phyloP scores from a whole-genome alignment of 2,888 invertebrate genomes.

The Erebia epiphron region DNA sequence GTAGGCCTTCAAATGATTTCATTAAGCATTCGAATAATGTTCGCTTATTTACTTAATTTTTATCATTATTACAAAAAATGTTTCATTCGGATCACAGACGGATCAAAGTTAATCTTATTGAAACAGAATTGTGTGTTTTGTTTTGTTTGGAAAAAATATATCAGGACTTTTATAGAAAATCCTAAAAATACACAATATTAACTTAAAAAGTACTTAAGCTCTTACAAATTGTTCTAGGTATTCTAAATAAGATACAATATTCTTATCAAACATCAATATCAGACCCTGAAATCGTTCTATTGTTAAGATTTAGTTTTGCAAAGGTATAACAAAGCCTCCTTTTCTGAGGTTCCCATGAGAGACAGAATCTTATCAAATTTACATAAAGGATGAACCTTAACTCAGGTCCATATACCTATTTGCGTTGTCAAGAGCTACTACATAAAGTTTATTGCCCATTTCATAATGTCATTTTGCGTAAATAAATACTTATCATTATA shows the following conservation, averaged over 20 bases:
- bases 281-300: constrained; percentile 25
- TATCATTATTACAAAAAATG: no score
- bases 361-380: constrained; percentile 54
- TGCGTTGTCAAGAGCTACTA: constrained; percentile 42
- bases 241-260: constrained; percentile 10
- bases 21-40: no score
- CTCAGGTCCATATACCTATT: constrained; percentile 40
- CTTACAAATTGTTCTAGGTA: background rate
- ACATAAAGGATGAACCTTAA: constrained; percentile 53
- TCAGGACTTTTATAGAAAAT: no score
- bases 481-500: background rate
- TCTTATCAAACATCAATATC: constrained; percentile 28
- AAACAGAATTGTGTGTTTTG: no score
- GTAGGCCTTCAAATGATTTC: no score
- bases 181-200: no score
- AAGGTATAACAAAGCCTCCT: constrained; percentile 28
- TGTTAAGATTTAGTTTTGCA: constrained; percentile 28
- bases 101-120: no score
- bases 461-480: background rate
- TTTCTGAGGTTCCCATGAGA: constrained; percentile 39
- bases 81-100: no score
- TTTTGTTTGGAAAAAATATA: no score
- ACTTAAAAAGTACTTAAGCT: no score
- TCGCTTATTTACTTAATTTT: no score
- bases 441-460: constrained; percentile 3